phyloP scores from a whole-genome alignment of 2,113 vertebrate genomes.

The Aphyosemion australe region DNA sequence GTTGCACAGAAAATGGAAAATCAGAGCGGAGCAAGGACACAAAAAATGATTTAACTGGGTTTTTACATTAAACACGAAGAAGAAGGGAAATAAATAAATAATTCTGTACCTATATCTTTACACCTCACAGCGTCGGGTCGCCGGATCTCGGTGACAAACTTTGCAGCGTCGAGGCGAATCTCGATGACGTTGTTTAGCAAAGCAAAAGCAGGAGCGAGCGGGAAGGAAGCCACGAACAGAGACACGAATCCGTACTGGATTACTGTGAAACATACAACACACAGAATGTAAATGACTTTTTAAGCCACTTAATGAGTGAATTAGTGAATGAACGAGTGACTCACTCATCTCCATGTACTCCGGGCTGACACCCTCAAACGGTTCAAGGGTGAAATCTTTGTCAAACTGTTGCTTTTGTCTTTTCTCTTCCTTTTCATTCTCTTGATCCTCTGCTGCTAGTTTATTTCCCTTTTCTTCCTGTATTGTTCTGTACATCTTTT shows the following conservation, averaged over 20 bases:
- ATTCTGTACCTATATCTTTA: slow-evolving; percentile 91
- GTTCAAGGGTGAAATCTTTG: slow-evolving; percentile 89
- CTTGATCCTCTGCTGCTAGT: slow-evolving; percentile 61
- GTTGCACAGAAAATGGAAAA: slow-evolving; percentile 7
- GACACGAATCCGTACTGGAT: slow-evolving; percentile 98
- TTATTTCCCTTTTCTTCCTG: slow-evolving; percentile 83
- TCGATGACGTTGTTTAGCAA: slow-evolving; percentile 98
- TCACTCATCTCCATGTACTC: slow-evolving; percentile 99
- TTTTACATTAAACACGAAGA: slow-evolving; percentile 28
- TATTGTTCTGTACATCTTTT: slow-evolving; percentile 91
- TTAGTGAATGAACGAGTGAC: slow-evolving; percentile 37
- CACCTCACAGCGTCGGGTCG: slow-evolving; percentile 91
- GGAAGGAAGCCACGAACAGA: slow-evolving; percentile 97
- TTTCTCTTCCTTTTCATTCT: slow-evolving; percentile 70
- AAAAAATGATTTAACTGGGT: too few species aligned
- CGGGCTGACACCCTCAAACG: slow-evolving; percentile 90
- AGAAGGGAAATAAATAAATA: slow-evolving; percentile 19
- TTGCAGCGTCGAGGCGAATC: slow-evolving; percentile 94
- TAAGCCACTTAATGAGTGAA: background rate
- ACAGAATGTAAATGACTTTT: background rate
- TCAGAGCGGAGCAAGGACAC: slow-evolving; percentile 29
- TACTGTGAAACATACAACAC: slow-evolving; percentile 76
- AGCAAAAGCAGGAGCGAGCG: slow-evolving; percentile 93
- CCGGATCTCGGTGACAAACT: slow-evolving; percentile 92
- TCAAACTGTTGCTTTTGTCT: slow-evolving; percentile 89